phyloP scores from a whole-genome alignment of 2,113 vertebrate genomes.

The Donacobius atricapilla region DNA sequence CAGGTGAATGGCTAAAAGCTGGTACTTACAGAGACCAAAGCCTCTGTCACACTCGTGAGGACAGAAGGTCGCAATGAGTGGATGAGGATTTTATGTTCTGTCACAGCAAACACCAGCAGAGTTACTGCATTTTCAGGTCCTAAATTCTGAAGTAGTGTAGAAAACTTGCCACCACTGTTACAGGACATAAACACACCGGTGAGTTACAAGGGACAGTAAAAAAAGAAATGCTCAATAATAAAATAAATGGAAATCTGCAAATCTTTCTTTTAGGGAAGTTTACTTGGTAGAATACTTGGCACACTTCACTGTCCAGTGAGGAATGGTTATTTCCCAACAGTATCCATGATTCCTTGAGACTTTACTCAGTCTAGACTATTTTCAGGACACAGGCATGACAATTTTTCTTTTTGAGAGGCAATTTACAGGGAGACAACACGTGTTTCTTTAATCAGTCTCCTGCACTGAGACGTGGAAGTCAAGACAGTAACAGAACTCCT shows the following conservation, averaged over 20 bases:
- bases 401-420: background rate
- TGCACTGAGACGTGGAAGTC: background rate
- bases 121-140: conserved; percentile 94
- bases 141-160: conserved; percentile 92
- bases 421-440: background rate
- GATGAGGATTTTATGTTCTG: conserved; percentile 97
- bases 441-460: background rate
- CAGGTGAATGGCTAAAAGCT: background rate
- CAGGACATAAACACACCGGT: background rate
- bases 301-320: background rate
- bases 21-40: conserved; percentile 91
- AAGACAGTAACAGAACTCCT: background rate
- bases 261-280: background rate
- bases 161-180: conserved; percentile 90
- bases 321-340: background rate
- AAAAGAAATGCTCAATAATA: background rate
- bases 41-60: conserved; percentile 96
- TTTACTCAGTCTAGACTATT: background rate
- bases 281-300: background rate
- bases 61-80: conserved; percentile 95
- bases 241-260: background rate
- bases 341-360: background rate
- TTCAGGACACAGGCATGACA: background rate
- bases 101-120: conserved; percentile 92
- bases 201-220: background rate